Evolutionary conservation across 1,140 invertebrate genomes (phyloP).

Genomic region (Belonocnema kinseyi): DNA sequence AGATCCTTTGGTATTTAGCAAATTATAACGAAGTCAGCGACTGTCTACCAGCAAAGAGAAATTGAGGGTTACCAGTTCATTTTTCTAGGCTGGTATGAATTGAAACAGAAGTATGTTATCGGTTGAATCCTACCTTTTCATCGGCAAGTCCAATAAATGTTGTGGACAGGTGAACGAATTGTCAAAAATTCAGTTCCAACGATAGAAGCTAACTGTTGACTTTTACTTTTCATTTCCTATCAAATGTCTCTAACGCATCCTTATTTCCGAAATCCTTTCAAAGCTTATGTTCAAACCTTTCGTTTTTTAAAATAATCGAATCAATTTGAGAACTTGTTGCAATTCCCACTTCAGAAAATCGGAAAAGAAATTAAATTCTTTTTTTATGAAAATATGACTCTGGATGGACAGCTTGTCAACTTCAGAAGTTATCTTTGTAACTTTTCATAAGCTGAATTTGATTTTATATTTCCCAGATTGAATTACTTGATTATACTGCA

Average conservation of each 20-base stretch:
- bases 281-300: too few species aligned
- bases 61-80: conserved; percentile 43
- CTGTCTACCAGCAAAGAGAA: conserved; percentile 34
- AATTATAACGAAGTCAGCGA: conserved; percentile 25
- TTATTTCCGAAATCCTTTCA: background rate
- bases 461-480: background rate
- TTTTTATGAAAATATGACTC: background rate
- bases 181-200: conserved; percentile 44
- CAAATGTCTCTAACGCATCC: conserved; percentile 58
- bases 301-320: too few species aligned
- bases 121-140: conserved; percentile 63
- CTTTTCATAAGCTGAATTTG: too few species aligned
- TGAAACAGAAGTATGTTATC: conserved; percentile 73
- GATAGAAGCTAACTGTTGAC: conserved; percentile 61
- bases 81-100: conserved; percentile 57
- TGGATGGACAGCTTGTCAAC: too few species aligned
- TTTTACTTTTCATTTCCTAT: conserved; percentile 73
- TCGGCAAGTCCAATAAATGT: conserved; percentile 69
- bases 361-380: background rate
- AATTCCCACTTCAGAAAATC: too few species aligned
- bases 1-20: background rate
- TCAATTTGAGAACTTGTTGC: too few species aligned
- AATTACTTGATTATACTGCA: conserved; percentile 1
- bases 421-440: too few species aligned
- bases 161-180: conserved; percentile 74